Percentiles rank a stretch among this genome's conserved stretches.
Evolutionary conservation across 2,888 invertebrate species (phyloP).

Genomic region (Syrista parreyssii): DNA sequence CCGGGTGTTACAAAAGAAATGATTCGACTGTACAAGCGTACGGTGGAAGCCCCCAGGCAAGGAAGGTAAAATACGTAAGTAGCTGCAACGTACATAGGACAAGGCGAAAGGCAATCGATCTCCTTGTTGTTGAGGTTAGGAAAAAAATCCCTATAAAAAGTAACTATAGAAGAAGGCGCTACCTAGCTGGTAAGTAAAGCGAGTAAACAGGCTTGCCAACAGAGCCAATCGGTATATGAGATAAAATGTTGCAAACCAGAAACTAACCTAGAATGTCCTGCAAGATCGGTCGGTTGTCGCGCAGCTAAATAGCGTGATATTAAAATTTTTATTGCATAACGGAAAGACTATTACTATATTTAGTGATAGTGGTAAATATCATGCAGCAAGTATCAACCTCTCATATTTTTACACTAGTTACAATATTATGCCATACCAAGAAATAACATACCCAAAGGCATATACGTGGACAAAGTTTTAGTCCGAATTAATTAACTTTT

Average conservation of each 20-base stretch:
- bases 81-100: neutral
- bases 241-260: neutral
- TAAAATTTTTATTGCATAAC: conserved; percentile 9
- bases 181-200: neutral
- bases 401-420: neutral
- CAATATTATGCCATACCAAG: neutral
- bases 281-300: neutral
- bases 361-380: neutral
- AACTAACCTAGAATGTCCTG: neutral
- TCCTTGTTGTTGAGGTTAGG: conserved; percentile 1
- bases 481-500: neutral
- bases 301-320: conserved; percentile 10
- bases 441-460: neutral
- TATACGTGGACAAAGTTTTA: neutral
- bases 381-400: neutral
- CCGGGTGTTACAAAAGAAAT: neutral
- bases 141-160: conserved; percentile 3
- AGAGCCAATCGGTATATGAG: neutral
- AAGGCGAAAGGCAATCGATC: conserved; percentile 10
- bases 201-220: neutral
- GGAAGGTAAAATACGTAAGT: neutral
- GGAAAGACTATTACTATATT: neutral
- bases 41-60: neutral
- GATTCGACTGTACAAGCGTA: neutral
- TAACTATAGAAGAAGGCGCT: neutral